Percentiles rank a stretch among this genome's conserved stretches.
Evolutionary conservation across 2,113 vertebrate genomes (phyloP).

Genomic region (human): GRCh38 chr7:38421001-38421500

Average conservation of each 20-base stretch:
- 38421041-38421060: neutral
- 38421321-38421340: neutral
- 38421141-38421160: neutral
- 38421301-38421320: neutral
- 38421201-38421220: conserved; percentile 1
- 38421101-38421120: neutral
- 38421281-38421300: neutral
- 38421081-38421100: neutral
- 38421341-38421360: neutral
- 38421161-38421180: neutral
- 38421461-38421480: neutral
- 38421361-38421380: neutral
- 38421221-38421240: neutral
- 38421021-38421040: neutral
- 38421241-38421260: neutral
- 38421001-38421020: neutral
- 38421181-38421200: neutral
- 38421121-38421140: neutral
- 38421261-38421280: neutral
- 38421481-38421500: neutral
- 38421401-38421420: neutral
- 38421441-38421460: neutral
- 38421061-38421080: neutral
- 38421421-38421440: neutral
- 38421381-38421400: neutral